phyloP scores from a whole-genome alignment of 1,140 invertebrate genomes.

The Reticulitermes speratus region DNA sequence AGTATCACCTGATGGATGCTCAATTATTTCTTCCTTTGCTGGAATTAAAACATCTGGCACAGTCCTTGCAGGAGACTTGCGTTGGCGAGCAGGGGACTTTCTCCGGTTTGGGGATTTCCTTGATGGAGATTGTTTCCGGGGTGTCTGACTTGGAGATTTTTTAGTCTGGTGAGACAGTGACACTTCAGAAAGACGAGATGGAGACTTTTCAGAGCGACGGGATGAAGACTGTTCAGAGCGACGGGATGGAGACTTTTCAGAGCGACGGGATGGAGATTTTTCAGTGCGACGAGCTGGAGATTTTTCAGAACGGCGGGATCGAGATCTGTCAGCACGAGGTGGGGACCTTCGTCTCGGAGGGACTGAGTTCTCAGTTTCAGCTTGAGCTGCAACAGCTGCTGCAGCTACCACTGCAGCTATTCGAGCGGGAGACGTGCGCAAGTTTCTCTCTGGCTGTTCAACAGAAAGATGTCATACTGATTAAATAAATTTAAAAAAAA shows the following conservation, averaged over 20 bases:
- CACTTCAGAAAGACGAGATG: not conserved
- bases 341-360: not conserved
- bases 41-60: not conserved
- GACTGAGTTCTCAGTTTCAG: not conserved
- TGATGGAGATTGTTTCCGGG: not conserved
- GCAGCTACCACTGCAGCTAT: not conserved
- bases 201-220: not conserved
- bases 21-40: not conserved
- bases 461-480: not conserved
- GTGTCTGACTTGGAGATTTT: not conserved
- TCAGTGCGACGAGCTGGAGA: too few relatives aligned
- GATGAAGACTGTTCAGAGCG: not conserved
- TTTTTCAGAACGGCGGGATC: too few relatives aligned
- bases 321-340: not conserved
- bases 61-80: not conserved
- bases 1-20: not conserved
- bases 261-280: not conserved
- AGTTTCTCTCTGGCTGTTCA: constrained; percentile 10
- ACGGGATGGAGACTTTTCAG: not conserved
- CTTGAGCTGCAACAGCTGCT: not conserved
- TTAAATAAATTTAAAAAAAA: too few relatives aligned
- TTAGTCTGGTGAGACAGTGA: not conserved
- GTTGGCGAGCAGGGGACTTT: not conserved
- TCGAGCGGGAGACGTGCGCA: not conserved
- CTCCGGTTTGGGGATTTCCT: not conserved